A percentile compares a stretch with the other conserved stretches of the same genome.
Conservation (phyloP, 2,888 invertebrate genomes). For the Suillia variegata region DNA sequence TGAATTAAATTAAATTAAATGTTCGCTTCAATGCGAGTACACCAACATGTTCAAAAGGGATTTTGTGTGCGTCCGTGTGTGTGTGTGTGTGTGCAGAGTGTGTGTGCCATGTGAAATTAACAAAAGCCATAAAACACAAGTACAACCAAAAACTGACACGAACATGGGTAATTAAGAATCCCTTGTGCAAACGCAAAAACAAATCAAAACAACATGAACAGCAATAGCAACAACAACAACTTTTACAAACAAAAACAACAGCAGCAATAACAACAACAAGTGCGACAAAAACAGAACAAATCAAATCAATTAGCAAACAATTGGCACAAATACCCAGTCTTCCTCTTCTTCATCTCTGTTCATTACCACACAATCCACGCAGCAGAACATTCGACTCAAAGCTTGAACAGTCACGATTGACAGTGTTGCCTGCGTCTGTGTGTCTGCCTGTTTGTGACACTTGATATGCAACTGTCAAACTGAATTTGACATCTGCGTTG, state of each 20-base stretch:
- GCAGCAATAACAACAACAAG: neutral
- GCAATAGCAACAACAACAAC: neutral
- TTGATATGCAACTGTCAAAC: conserved; percentile 14
- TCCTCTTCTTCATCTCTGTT: no score
- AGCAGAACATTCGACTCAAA: no score
- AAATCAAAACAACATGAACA: conserved; percentile 3
- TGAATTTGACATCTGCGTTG: conserved; percentile 4
- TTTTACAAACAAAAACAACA: neutral
- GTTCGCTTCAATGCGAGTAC: no score
- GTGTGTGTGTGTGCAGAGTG: no score
- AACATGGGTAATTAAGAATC: neutral
- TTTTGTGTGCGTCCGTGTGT: no score
- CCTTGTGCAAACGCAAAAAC: neutral
- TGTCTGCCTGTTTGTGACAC: conserved; percentile 4
- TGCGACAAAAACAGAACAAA: neutral
- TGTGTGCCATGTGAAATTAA: no score
- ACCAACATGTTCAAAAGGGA: no score
- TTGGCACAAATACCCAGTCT: conserved; percentile 1
- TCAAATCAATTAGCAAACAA: conserved; percentile 11
- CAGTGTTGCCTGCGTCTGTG: neutral
- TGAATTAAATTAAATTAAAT: no score
- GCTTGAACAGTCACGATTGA: no score
- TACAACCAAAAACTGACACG: no score
- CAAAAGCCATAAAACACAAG: neutral
- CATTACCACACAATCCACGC: no score